phyloP scores from a whole-genome alignment of 2,888 invertebrate genomes.

The Phasia obesa region DNA sequence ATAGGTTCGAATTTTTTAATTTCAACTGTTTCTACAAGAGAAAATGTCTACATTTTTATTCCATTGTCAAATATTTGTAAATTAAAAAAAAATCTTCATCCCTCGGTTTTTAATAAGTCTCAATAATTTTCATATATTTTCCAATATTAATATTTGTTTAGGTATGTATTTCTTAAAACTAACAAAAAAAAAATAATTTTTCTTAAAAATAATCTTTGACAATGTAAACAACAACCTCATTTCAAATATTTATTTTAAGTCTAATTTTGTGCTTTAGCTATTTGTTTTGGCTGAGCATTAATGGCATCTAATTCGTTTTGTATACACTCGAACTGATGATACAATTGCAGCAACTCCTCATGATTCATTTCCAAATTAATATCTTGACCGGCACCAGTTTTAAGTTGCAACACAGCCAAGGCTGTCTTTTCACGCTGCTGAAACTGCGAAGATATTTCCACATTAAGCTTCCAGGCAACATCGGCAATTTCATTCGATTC shows the following conservation, averaged over 20 bases:
- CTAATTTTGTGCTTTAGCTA: constrained; percentile 43
- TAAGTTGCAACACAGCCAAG: constrained; percentile 83
- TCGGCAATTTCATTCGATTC: constrained; percentile 83
- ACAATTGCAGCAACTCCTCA: constrained; percentile 83
- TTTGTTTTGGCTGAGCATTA: constrained; percentile 61
- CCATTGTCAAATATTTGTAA: no score
- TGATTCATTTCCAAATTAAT: constrained; percentile 84
- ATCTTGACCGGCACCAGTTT: constrained; percentile 81
- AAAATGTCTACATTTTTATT: no score
- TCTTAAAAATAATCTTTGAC: constrained; percentile 36
- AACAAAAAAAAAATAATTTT: constrained; percentile 36
- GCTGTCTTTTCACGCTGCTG: constrained; percentile 83
- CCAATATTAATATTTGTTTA: constrained; percentile 21
- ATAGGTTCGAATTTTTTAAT: no score
- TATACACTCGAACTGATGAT: constrained; percentile 84
- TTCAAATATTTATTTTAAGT: constrained; percentile 34
- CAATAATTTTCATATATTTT: constrained; percentile 24
- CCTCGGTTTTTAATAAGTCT: no score
- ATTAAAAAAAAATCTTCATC: not conserved
- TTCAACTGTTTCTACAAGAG: no score
- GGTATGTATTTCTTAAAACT: constrained; percentile 10
- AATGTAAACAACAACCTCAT: constrained; percentile 53
- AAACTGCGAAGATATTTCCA: constrained; percentile 83
- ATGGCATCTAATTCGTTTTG: constrained; percentile 82
- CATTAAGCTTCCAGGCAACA: constrained; percentile 84